These are phyloP conservation scores for Halictus rubicundus DNA, from an alignment of 1,140 invertebrate species.

Conservation along the genomic window DNA sequence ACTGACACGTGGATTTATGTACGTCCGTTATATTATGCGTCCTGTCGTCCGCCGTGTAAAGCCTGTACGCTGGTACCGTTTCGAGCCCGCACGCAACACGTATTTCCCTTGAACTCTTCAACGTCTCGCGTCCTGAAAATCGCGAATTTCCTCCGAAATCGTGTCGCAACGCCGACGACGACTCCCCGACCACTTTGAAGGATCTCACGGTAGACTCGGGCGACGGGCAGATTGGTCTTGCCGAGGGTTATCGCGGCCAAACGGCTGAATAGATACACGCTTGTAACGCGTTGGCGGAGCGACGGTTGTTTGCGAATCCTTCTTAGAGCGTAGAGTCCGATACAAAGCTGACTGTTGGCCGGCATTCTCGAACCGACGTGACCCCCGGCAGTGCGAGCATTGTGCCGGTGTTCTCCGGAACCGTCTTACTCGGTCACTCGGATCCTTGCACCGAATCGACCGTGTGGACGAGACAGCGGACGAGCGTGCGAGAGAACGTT, in stretches of 20 bases:
- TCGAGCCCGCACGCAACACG: slow-evolving; percentile 75
- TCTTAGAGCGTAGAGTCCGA: slow-evolving; percentile 65
- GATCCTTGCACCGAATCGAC: slow-evolving; percentile 64
- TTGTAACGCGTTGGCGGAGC: slow-evolving; percentile 49
- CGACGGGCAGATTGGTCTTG: background rate
- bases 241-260: slow-evolving; percentile 3
- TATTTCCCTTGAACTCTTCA: slow-evolving; percentile 57
- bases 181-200: background rate
- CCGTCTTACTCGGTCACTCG: slow-evolving; percentile 61
- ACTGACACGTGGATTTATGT: slow-evolving; percentile 80
- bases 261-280: slow-evolving; percentile 1
- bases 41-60: slow-evolving; percentile 75
- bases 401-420: slow-evolving; percentile 68
- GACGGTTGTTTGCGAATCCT: slow-evolving; percentile 70
- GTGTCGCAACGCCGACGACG: background rate
- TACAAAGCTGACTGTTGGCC: slow-evolving; percentile 67
- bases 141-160: slow-evolving; percentile 32
- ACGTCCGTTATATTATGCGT: slow-evolving; percentile 80
- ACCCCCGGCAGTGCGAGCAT: slow-evolving; percentile 70
- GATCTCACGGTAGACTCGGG: background rate
- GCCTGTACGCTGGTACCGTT: slow-evolving; percentile 75
- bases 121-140: slow-evolving; percentile 52
- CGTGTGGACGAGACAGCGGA: slow-evolving; percentile 71
- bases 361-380: slow-evolving; percentile 68
- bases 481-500: slow-evolving; percentile 61